Evolutionary conservation across 2,888 invertebrate species (phyloP).

Genomic region (Masnerella sp.): DNA sequence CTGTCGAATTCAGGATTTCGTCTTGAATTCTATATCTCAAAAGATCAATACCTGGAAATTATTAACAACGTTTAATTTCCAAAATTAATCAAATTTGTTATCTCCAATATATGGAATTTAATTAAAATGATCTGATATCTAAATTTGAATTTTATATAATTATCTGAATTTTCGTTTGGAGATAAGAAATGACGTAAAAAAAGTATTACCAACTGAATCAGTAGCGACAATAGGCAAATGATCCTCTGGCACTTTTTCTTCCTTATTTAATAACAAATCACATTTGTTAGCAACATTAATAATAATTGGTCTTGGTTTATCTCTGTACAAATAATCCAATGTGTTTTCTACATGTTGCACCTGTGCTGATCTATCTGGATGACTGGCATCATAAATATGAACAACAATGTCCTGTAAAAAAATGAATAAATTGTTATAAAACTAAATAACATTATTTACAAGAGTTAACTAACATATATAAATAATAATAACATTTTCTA

Average conservation of each 20-base stretch:
- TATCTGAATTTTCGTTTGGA: too few species aligned
- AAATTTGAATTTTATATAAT: too few species aligned
- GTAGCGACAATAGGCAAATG: conserved; percentile 78
- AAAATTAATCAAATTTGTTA: too few species aligned
- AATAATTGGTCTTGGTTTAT: conserved; percentile 78
- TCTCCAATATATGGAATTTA: too few species aligned
- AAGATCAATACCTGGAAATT: conserved; percentile 76
- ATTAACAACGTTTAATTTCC: too few species aligned
- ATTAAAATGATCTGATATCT: too few species aligned
- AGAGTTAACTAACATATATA: too few species aligned
- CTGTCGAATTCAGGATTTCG: conserved; percentile 79
- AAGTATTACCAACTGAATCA: conserved; percentile 74
- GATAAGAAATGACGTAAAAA: too few species aligned
- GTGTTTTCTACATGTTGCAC: conserved; percentile 84
- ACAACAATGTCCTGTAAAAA: conserved; percentile 85
- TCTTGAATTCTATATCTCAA: conserved; percentile 78
- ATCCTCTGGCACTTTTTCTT: conserved; percentile 64
- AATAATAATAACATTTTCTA: not conserved
- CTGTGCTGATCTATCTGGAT: conserved; percentile 85
- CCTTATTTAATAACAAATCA: conserved; percentile 80
- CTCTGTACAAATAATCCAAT: conserved; percentile 79
- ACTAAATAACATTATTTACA: too few species aligned
- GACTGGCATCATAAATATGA: conserved; percentile 88
- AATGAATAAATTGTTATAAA: conserved; percentile 5
- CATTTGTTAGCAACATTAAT: conserved; percentile 88